Base-by-base conservation (phyloP, 2,888 invertebrate genomes). In the Polymixis flavicincta region DNA sequence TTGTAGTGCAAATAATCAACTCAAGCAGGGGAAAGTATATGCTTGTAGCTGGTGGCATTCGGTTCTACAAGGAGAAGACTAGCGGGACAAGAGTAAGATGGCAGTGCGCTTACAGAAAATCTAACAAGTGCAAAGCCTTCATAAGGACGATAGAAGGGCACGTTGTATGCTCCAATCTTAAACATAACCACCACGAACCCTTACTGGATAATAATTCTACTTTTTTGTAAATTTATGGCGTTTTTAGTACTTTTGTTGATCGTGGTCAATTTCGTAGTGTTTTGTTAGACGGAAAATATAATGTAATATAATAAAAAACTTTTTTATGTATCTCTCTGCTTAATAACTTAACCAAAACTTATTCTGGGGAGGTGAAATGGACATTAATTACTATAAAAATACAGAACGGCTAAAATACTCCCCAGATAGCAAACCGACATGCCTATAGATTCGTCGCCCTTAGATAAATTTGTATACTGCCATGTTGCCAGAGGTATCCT, bases 61-160 rank as follows among this genome's bases (percentile, higher is more conserved):
- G 89, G 5, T 92, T 92, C 86, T 89, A 90, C 14, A 87, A 85
- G 28, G 69, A 80, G 69, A 80, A 80, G 74, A 52, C 74, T 17
- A 45, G 22, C 11, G 79, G 79, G 28, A 14, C 4, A 8, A 88
- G 78, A 66, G 77, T 80, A 0, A 77, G 89, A 22, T 89, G 89
- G 90, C 90, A 89, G 59, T 90, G 90, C 48, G 66, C 84, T 22
- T 84, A 68, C 48, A 82, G 87, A 25, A 80, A 73, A 61, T 71
- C 75, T 17, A 83, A 82, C 19, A 86, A 83, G 42, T 90, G 89
- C 55, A 87, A 57, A 67, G 89, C 89, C 19, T 80, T 80, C 45
- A 80, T 80, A 60, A 52, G 80, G 25, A 80, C 80, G 19, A 22
- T 80, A 28, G 80, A 74, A 13, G 19, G 28, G 7, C 60, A 32